Base-by-base conservation (phyloP, 1,140 invertebrate genomes). In the Caenorhabditis tropicalis region DNA sequence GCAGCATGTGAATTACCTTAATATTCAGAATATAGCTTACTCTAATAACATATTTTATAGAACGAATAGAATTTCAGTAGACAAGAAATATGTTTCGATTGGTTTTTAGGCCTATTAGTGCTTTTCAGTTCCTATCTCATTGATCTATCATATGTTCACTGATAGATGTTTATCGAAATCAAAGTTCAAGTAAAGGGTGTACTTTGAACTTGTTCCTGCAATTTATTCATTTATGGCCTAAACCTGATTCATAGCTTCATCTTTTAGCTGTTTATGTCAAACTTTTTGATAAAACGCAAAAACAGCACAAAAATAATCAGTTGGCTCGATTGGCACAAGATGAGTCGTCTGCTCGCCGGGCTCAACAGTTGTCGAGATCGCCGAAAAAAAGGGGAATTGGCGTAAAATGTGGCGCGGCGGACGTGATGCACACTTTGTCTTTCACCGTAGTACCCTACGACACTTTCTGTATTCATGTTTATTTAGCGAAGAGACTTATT, bases 1-100 rank as follows among this genome's bases (percentile, higher is more conserved):
- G 65, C 65, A 74, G 65, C 65, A 74, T 74, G 65, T 74, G 21
- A 74, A 74, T 74, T 74, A 74, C 65, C 65, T 74, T 15, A 36
- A 70, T 36, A n/a, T 21, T 51, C 9, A 4, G n/a, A n/a, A n/a
- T n/a, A 51, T 51, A 46, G 43, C 10, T 9, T 46, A 1, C 43
- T 12, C 10, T 12, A 46, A 46, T 46, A 46, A 0, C 43, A 46
- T 46, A 12, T 46, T 46, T 4, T 12, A 46, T 46, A 46, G 43
- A 46, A 16, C 1, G 43, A 4, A 4, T 12, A 46, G 5, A 43
- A 43, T 43, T 43, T 43, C 5, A 12, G 24, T 19, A 7, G 24
- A 56, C 24, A 24, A 27, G 21, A 56, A 10, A 27, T 2, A 27
- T 19, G 19, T 65, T 29, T 19, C 36, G 29, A 33, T 65, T 36